Evolutionary conservation across 2,888 invertebrate species (phyloP).

Genomic region (Lycophotia porphyrea): DNA sequence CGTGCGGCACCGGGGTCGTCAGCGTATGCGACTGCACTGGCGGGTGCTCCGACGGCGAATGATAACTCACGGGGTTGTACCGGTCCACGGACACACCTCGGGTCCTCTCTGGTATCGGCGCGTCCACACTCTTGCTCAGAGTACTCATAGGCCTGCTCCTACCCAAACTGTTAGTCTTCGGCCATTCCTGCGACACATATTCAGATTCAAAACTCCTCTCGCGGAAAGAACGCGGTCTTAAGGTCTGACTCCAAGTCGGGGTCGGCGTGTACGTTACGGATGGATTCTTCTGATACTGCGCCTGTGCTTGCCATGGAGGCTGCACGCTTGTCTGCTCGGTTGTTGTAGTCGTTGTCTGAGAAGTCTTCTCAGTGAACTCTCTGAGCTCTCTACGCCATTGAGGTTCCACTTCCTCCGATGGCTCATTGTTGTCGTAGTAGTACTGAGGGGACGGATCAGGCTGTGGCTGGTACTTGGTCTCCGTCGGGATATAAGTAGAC

Average conservation of each 20-base stretch:
- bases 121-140: constrained; percentile 74
- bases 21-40: constrained; percentile 88
- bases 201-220: constrained; percentile 88
- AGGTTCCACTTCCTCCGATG: constrained; percentile 82
- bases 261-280: constrained; percentile 79
- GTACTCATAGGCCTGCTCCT: constrained; percentile 85
- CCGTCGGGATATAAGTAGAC: constrained; percentile 84
- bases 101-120: constrained; percentile 79
- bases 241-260: constrained; percentile 88
- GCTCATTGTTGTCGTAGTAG: constrained; percentile 86
- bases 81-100: constrained; percentile 87
- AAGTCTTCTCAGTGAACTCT: constrained; percentile 86
- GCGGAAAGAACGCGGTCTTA: constrained; percentile 85
- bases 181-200: constrained; percentile 84
- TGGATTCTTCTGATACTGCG: constrained; percentile 78
- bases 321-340: constrained; percentile 78
- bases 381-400: constrained; percentile 88
- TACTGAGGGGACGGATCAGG: constrained; percentile 87
- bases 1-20: constrained; percentile 82
- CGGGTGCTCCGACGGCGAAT: constrained; percentile 84
- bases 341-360: constrained; percentile 78
- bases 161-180: constrained; percentile 84
- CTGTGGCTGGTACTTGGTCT: constrained; percentile 84
- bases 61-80: constrained; percentile 85
- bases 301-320: constrained; percentile 86